These are phyloP conservation scores for Enoplosus armatus DNA, from an alignment of 2,797 vertebrate genomes.

Conservation along the genomic window DNA sequence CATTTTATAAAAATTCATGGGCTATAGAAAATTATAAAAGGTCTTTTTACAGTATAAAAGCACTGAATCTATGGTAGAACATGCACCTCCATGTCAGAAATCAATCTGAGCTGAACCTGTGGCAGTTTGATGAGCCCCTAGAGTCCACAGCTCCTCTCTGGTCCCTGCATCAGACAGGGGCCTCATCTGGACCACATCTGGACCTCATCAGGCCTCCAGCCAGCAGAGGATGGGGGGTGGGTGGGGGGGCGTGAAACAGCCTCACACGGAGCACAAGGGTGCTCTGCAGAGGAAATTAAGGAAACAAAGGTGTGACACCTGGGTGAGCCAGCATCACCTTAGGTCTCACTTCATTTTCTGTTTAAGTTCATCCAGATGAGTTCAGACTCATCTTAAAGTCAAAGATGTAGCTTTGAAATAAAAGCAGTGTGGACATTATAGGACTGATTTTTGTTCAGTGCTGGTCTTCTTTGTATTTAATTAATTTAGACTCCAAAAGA, in stretches of 20 bases:
- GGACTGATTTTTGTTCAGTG: constrained; percentile 21
- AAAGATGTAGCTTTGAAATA: not conserved
- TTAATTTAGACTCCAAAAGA: constrained; percentile 49
- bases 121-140: constrained; percentile 62
- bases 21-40: not conserved
- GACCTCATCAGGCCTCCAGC: constrained; percentile 72
- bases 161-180: constrained; percentile 56
- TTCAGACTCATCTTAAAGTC: constrained; percentile 39
- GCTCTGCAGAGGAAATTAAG: constrained; percentile 73
- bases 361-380: constrained; percentile 61
- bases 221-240: constrained; percentile 44
- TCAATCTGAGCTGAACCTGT: constrained; percentile 51
- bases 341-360: constrained; percentile 60
- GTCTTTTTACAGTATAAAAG: constrained; percentile 15
- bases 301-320: constrained; percentile 79
- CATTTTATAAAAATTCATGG: not conserved
- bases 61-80: constrained; percentile 1
- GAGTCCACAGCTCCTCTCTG: constrained; percentile 59
- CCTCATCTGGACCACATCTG: constrained; percentile 83
- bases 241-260: constrained; percentile 64
- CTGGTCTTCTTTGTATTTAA: constrained; percentile 58
- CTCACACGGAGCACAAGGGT: constrained; percentile 58
- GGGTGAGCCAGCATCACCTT: constrained; percentile 59
- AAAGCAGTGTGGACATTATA: constrained; percentile 1
- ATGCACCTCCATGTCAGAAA: constrained; percentile 44